Evolutionary conservation across 2,113 vertebrate genomes (phyloP).

Genomic region (Tychaedon coryphoeus): DNA sequence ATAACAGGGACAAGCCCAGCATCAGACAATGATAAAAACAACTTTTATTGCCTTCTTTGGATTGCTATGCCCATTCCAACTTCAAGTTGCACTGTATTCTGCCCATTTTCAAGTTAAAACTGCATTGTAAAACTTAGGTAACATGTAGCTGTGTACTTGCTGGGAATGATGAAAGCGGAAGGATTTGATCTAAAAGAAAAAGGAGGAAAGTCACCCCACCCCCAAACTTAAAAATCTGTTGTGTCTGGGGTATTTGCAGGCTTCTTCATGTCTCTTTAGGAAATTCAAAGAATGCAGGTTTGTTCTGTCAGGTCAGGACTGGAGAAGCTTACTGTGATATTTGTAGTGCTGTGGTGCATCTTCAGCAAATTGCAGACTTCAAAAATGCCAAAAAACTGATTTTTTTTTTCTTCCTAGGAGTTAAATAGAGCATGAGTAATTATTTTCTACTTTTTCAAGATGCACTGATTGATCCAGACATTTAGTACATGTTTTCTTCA

Average conservation of each 20-base stretch:
- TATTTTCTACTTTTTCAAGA: not conserved
- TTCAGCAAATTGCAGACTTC: not conserved
- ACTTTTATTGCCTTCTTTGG: not conserved
- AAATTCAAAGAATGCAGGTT: slow-evolving; percentile 15
- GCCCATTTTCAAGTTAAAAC: not conserved
- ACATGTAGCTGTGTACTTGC: not conserved
- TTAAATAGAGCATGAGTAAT: not conserved
- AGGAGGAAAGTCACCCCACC: not conserved
- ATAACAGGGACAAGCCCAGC: not conserved
- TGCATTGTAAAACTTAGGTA: not conserved
- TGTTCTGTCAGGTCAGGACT: not conserved
- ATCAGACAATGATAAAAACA: not conserved
- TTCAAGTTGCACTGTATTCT: not conserved
- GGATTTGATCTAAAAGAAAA: not conserved
- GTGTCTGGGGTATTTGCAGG: not conserved
- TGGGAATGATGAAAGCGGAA: not conserved
- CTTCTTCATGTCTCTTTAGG: not conserved
- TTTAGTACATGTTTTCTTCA: not conserved
- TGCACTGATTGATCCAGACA: not conserved
- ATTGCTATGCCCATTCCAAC: not conserved
- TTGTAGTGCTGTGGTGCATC: not conserved
- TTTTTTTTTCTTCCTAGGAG: too few relatives aligned
- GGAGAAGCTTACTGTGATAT: not conserved
- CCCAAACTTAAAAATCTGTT: not conserved
- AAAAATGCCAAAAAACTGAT: not conserved